These are phyloP conservation scores for Aphrocallistes beatrix DNA, from an alignment of 37 sponge, comb jelly and placozoan species.

Conservation along the genomic window DNA sequence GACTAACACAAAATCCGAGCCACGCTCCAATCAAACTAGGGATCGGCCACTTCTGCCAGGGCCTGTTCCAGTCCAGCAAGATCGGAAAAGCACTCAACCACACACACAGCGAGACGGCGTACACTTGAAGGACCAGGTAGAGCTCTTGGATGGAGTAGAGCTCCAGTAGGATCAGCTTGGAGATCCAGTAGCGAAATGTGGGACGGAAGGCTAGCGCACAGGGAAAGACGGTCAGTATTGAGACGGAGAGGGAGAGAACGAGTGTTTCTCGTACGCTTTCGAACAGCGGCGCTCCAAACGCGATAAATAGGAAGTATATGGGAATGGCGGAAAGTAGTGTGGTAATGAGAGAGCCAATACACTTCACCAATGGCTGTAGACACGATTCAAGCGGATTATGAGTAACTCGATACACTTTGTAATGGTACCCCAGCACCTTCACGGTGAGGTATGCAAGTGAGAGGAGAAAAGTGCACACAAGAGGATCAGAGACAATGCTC, in stretches of 20 bases:
- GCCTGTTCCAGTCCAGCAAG: not conserved
- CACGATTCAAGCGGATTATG: too few relatives aligned
- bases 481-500: too few relatives aligned
- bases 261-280: not conserved
- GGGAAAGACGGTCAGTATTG: not conserved
- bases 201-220: not conserved
- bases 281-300: not conserved
- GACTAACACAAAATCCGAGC: not conserved
- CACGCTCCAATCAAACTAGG: not conserved
- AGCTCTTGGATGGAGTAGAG: not conserved
- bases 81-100: not conserved
- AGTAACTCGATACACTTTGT: too few relatives aligned
- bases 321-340: not conserved
- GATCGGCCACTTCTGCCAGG: slow-evolving; percentile 8
- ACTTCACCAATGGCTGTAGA: too few relatives aligned
- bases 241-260: not conserved
- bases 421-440: too few relatives aligned
- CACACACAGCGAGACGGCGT: not conserved
- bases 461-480: too few relatives aligned
- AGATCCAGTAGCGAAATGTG: not conserved
- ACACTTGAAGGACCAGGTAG: not conserved
- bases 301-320: not conserved
- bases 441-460: too few relatives aligned
- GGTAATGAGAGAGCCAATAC: not conserved
- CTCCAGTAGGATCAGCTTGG: not conserved